Percentiles rank a stretch among this genome's conserved stretches.
Conservation (phyloP, 2,797 vertebrate species). For the Tamandua tetradactyla region DNA sequence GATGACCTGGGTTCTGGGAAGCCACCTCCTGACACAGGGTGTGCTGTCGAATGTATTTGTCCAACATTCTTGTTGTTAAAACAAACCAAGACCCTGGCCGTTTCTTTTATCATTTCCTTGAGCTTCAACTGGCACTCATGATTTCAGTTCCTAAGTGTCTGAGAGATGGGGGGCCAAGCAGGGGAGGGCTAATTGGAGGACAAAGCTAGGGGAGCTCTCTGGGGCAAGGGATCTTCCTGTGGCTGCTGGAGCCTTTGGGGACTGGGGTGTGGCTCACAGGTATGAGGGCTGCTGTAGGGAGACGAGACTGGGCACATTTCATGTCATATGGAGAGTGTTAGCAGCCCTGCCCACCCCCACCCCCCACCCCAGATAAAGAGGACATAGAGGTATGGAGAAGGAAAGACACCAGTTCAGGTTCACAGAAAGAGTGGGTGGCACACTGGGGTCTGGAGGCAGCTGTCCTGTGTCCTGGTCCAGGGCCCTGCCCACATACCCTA, state of each 20-base stretch:
- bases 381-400: not conserved
- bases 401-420: not conserved
- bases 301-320: not conserved
- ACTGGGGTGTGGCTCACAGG: not conserved
- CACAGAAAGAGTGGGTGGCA: not conserved
- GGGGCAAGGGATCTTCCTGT: slow-evolving; percentile 70
- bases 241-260: not conserved
- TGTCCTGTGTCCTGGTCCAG: not conserved
- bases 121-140: slow-evolving; percentile 42
- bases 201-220: slow-evolving; percentile 60
- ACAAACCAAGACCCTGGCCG: slow-evolving; percentile 54
- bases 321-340: accelerated
- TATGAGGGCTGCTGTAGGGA: accelerated
- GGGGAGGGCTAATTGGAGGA: slow-evolving; percentile 65
- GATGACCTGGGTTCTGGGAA: not conserved
- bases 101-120: slow-evolving; percentile 65
- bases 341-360: not conserved
- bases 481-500: not conserved
- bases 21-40: not conserved
- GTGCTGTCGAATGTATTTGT: not conserved
- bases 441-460: not conserved
- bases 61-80: slow-evolving; percentile 50
- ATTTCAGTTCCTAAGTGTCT: slow-evolving; percentile 65
- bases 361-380: not conserved
- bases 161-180: slow-evolving; percentile 65